phyloP scores from a whole-genome alignment of 2,797 vertebrate species.

The Liparis tanakae region DNA sequence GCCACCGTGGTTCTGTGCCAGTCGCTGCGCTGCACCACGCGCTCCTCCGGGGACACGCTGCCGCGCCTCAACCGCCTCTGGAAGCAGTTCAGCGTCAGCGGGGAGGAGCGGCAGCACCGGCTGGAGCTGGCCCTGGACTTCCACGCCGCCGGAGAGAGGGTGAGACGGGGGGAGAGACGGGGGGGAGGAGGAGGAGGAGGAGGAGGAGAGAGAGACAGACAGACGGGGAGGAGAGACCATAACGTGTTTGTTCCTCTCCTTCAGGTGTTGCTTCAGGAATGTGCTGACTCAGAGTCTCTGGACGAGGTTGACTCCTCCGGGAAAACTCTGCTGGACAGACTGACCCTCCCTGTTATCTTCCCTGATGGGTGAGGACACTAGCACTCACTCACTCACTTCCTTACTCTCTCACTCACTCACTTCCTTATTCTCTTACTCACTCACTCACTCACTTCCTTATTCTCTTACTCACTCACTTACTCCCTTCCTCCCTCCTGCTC shows the following conservation, averaged over 20 bases:
- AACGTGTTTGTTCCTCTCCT: neutral
- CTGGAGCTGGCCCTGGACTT: slow-evolving; percentile 92
- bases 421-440: too few species aligned
- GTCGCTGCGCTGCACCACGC: slow-evolving; percentile 94
- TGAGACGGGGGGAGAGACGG: slow-evolving; percentile 59
- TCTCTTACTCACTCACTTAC: too few species aligned
- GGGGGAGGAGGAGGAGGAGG: too few species aligned
- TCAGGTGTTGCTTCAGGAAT: slow-evolving; percentile 70
- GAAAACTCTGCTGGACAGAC: slow-evolving; percentile 93
- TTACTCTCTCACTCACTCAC: too few species aligned
- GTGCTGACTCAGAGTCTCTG: slow-evolving; percentile 84
- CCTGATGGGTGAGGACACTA: slow-evolving; percentile 87
- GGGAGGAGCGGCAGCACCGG: slow-evolving; percentile 92
- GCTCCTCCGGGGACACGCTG: slow-evolving; percentile 95
- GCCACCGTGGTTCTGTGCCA: slow-evolving; percentile 97
- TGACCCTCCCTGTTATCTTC: slow-evolving; percentile 94
- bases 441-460: too few species aligned
- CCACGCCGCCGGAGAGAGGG: slow-evolving; percentile 91
- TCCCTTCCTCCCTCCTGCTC: too few species aligned
- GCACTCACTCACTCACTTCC: too few species aligned
- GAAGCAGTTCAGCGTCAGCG: slow-evolving; percentile 96
- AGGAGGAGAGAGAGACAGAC: too few species aligned
- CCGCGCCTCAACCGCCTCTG: slow-evolving; percentile 95
- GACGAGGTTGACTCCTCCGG: slow-evolving; percentile 93
- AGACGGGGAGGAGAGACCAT: too few species aligned